phyloP scores from a whole-genome alignment of 2,797 vertebrate genomes.

The Sebastes taczanowskii region DNA sequence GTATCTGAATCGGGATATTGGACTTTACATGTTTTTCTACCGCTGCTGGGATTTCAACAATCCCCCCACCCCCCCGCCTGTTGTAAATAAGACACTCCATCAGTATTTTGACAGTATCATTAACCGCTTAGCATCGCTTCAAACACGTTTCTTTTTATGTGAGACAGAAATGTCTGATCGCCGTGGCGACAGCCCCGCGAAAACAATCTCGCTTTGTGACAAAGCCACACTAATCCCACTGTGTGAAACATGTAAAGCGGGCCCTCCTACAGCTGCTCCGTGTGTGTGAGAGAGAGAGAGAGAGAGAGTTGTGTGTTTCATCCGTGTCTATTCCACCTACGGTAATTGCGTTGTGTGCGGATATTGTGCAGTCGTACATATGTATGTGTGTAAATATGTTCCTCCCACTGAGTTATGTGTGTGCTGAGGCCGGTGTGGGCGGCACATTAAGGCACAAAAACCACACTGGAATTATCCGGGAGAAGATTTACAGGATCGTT shows the following conservation, averaged over 20 bases:
- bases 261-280: constrained; percentile 75
- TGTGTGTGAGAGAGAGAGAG: constrained; percentile 12
- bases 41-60: not conserved
- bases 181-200: constrained; percentile 57
- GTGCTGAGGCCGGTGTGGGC: constrained; percentile 68
- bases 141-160: not conserved
- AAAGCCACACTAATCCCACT: constrained; percentile 81
- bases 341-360: constrained; percentile 12
- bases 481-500: constrained; percentile 37
- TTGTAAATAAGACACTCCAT: constrained; percentile 19
- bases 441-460: constrained; percentile 46
- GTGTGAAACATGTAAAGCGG: constrained; percentile 80
- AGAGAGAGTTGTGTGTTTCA: constrained; percentile 53
- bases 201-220: constrained; percentile 84
- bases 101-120: constrained; percentile 31
- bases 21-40: not conserved
- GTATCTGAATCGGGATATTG: not conserved
- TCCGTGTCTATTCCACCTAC: constrained; percentile 69
- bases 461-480: constrained; percentile 49
- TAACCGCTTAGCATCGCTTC: not conserved
- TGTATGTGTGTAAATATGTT: constrained; percentile 64
- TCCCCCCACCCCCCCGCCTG: not conserved
- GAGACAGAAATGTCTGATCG: constrained; percentile 47
- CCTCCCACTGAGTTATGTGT: constrained; percentile 80
- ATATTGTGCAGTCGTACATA: constrained; percentile 40